phyloP scores from a whole-genome alignment of 1,140 invertebrate genomes.

The Drosophila baimaii region DNA sequence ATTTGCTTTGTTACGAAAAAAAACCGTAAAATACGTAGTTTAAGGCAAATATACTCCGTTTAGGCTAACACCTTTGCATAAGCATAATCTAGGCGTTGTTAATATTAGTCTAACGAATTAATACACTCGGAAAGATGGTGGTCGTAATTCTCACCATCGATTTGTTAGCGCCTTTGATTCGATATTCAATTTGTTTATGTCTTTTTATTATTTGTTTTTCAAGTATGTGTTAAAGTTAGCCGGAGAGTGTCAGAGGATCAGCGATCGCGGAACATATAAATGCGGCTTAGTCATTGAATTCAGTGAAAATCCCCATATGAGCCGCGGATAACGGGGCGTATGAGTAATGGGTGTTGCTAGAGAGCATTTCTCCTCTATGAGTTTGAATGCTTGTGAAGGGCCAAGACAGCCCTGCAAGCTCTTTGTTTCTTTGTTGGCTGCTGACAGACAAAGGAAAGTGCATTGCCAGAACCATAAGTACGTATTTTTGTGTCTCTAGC shows the following conservation, averaged over 20 bases:
- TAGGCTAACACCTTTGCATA: slow-evolving; percentile 41
- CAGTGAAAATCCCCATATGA: slow-evolving; percentile 16
- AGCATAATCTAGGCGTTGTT: slow-evolving; percentile 42
- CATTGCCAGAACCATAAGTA: slow-evolving; percentile 5
- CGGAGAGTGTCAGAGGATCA: slow-evolving; percentile 37
- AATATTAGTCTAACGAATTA: slow-evolving; percentile 39
- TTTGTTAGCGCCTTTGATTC: slow-evolving; percentile 35
- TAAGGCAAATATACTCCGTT: slow-evolving; percentile 14
- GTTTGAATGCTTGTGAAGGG: slow-evolving; percentile 16
- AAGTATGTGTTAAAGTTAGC: slow-evolving; percentile 66
- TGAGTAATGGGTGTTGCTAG: slow-evolving; percentile 22
- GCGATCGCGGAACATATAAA: slow-evolving; percentile 9
- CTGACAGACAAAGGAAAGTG: slow-evolving; percentile 27
- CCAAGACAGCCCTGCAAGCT: slow-evolving; percentile 10
- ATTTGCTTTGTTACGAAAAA: slow-evolving; percentile 24
- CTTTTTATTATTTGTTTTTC: slow-evolving; percentile 30
- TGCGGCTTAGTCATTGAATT: slow-evolving; percentile 37
- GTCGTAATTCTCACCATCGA: slow-evolving; percentile 20
- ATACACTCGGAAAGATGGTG: slow-evolving; percentile 20
- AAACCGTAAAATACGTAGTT: neutral
- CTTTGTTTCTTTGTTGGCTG: slow-evolving; percentile 45
- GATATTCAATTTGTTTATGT: slow-evolving; percentile 18
- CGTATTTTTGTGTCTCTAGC: slow-evolving; percentile 1
- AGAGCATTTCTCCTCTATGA: neutral
- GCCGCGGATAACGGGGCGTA: slow-evolving; percentile 25